A percentile compares a stretch with the other conserved stretches of the same genome.
These are phyloP conservation scores for Zaprionus inermis DNA, from an alignment of 1,140 invertebrate genomes.

Conservation along the genomic window DNA sequence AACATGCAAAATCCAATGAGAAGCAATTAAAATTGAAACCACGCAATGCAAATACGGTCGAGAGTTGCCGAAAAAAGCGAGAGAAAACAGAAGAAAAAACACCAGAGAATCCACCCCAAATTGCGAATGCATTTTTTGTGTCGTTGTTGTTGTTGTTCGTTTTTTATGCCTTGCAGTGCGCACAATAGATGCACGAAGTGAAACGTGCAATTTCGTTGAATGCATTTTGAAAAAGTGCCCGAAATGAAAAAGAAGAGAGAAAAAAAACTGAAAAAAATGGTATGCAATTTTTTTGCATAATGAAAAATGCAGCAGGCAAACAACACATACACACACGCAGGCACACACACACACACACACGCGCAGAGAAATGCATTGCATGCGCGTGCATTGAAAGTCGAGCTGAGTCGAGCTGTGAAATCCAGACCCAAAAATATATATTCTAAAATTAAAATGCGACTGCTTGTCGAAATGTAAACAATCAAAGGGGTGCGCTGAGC, in stretches of 20 bases:
- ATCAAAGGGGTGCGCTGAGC: conserved; percentile 74
- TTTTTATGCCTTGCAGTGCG: conserved; percentile 23
- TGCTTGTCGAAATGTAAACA: conserved; percentile 79
- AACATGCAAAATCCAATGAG: conserved; percentile 53
- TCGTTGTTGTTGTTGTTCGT: neutral
- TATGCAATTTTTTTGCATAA: conserved; percentile 81
- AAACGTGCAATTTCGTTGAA: conserved; percentile 81
- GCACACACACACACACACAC: conserved; percentile 4
- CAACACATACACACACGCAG: conserved; percentile 26
- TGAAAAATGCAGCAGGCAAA: conserved; percentile 80
- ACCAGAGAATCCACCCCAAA: conserved; percentile 65
- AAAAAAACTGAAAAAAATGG: conserved; percentile 58
- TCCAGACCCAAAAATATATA: conserved; percentile 82
- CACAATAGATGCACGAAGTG: conserved; percentile 80
- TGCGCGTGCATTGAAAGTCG: conserved; percentile 71
- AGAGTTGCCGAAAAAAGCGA: conserved; percentile 45
- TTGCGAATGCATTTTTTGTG: conserved; percentile 60
- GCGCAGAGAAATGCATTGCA: conserved; percentile 58
- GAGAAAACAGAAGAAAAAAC: conserved; percentile 64
- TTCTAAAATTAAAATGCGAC: conserved; percentile 82
- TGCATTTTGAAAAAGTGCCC: conserved; percentile 70
- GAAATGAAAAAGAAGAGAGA: conserved; percentile 63
- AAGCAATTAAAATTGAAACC: conserved; percentile 82
- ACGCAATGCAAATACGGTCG: conserved; percentile 72
- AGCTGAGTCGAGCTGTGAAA: conserved; percentile 69